Base-by-base conservation (phyloP, 2,113 vertebrate genomes). In the Morone saxatilis region DNA sequence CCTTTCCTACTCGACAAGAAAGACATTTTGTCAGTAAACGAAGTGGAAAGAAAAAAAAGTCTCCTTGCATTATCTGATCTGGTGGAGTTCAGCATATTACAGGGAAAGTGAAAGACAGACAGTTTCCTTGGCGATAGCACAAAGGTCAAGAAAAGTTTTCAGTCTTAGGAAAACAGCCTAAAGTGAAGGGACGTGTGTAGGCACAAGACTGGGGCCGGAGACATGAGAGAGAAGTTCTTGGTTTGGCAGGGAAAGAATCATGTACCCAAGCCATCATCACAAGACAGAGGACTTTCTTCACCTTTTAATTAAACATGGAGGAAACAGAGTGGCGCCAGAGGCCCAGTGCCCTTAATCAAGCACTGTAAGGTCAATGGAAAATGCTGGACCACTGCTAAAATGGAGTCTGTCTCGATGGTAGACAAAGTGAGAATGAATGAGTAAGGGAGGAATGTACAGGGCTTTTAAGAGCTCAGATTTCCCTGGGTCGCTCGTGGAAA, bases 221-320 rank as follows among this genome's bases (percentile, higher is more conserved):
- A 41, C 81, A 77, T 75, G 45, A 75, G 67, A 76, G 61, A 70
- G 71, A 31, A 19, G 0, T 70, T 61, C 83, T 80, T 56, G 47
- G 72, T 10, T 81, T 82, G 82, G 86, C 80, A 73, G 80, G 73
- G 67, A 79, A 83, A 88, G 88, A 88, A 86, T 90, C 78, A 50
- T 89, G 88, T 90, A 89, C 84, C 86, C 71, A 61, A 91, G 92
- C 89, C 89, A 80, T 92, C 91, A 92, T 93, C 88, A 81, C 90
- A 87, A 91, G 92, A 93, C 86, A 71, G 90, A 92, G 83, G 88
- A 89, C 90, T 95, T 95, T 96, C 94, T 91, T 89, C 94, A 88
- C 91, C 93, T 94, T 95, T 95, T 96, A 95, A 96, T 96, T 94
- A 94, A 92, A 94, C 70, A 80, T 87, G 88, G 88, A 91, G 92